Base-by-base conservation (phyloP, 2,888 invertebrate species). In the Odontocerum albicorne region DNA sequence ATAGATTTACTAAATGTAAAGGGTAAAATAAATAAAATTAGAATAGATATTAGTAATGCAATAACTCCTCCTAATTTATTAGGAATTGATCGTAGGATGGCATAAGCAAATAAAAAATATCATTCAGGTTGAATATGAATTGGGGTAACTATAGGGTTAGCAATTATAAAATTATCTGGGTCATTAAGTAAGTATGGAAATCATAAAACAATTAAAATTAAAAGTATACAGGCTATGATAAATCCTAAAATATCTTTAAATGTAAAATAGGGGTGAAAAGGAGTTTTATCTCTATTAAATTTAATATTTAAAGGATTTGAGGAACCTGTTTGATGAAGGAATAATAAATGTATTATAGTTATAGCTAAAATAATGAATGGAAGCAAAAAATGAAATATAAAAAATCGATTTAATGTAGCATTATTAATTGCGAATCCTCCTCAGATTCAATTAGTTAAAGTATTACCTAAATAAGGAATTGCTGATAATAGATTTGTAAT, bases 61-160 rank as follows among this genome's bases (percentile, higher is more conserved):
- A 87, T 72, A 40, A 89, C 88, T 60, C 89, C 88, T 47, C 88
- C 87, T 73, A 88, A 67, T 80, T 90, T 89, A 75, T 87, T 89
- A 4, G 89, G 88, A 54, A 90, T 87, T 32, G 88, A 87, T 19
- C 89, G 89, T 66, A 90, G 63, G 76, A 90, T 89, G 13, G 88
- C 86, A 70, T 90, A 90, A 10, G 89, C 88, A 78, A 89, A 90
- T 77, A 90, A 70, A 66, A 90, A 91, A 70, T 90, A 90, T 84
- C 88, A 90, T 82, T 91, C 90, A 39, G 88, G 89, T 81, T 90
- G 86, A 75, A 90, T 90, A 67, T 89, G 89, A 4, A 80, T 68
- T 0, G 89, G 88, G 0, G 88, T 88, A 12, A 84, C 77, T 74
- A 87, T 65, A 0, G 85, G 80, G 62, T 87, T 86, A 3, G 86